Conservation (phyloP, 2,888 invertebrate genomes). For the Oeneis ivallda region DNA sequence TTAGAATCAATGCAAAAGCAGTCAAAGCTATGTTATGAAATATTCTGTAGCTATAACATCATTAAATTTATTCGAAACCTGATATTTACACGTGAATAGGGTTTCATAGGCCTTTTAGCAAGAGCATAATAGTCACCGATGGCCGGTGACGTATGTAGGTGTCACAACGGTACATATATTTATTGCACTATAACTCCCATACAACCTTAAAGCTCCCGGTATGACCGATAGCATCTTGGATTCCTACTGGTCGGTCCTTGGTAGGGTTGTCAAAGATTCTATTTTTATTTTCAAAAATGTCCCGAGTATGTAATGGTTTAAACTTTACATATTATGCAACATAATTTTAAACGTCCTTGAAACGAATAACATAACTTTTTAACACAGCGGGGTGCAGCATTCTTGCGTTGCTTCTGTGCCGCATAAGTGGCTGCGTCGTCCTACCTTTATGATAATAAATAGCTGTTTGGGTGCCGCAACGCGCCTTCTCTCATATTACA, state of each 20-base stretch:
- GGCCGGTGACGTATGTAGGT: constrained; percentile 71
- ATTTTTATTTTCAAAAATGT: background rate
- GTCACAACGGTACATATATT: constrained; percentile 75
- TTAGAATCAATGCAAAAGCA: too few species aligned
- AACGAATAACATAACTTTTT: too few species aligned
- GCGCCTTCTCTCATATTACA: too few species aligned
- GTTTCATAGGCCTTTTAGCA: constrained; percentile 43
- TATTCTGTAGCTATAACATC: background rate
- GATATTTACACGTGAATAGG: background rate
- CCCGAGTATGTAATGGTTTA: too few species aligned
- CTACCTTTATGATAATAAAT: too few species aligned
- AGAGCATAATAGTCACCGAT: constrained; percentile 50
- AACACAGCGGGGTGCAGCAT: too few species aligned
- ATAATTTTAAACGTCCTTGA: too few species aligned
- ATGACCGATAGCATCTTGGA: constrained; percentile 70
- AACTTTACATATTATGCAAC: too few species aligned
- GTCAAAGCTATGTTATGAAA: too few species aligned
- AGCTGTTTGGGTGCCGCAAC: too few species aligned
- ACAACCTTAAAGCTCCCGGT: constrained; percentile 72
- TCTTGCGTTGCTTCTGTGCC: too few species aligned
- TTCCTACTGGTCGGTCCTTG: constrained; percentile 58
- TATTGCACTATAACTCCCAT: constrained; percentile 77
- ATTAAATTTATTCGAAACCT: background rate
- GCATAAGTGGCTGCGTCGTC: too few species aligned
- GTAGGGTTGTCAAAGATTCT: constrained; percentile 8